phyloP scores from a whole-genome alignment of 1,140 invertebrate genomes.

The Temnothorax nylanderi region DNA sequence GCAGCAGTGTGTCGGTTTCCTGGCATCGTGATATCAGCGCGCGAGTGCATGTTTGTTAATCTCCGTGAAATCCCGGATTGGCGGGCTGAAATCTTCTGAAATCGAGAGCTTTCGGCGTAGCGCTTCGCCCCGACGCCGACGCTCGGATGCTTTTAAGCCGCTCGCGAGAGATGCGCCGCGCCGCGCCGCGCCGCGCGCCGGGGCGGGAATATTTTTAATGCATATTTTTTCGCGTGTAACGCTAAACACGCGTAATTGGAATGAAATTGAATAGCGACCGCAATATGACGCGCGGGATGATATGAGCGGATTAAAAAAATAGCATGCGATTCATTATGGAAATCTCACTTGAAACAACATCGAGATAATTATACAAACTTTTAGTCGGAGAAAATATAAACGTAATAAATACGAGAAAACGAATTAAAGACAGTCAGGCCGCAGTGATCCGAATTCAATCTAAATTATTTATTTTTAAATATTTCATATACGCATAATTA shows the following conservation, averaged over 20 bases:
- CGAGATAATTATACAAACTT: background rate
- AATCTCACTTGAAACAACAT: background rate
- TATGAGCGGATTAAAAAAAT: background rate
- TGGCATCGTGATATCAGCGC: conserved; percentile 52
- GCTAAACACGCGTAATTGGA: background rate
- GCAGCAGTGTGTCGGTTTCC: background rate
- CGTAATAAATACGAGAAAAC: background rate
- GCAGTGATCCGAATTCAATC: background rate
- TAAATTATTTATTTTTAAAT: background rate
- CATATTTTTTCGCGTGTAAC: conserved; percentile 21
- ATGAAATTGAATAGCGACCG: conserved; percentile 20
- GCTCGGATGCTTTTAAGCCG: conserved; percentile 45
- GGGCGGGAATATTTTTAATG: conserved; percentile 31
- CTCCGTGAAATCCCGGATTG: conserved; percentile 38
- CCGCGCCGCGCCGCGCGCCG: background rate
- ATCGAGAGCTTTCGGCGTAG: conserved; percentile 36
- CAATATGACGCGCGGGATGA: background rate
- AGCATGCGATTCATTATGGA: background rate
- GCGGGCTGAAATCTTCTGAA: conserved; percentile 51
- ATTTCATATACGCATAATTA: background rate
- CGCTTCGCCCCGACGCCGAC: background rate
- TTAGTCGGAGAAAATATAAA: background rate
- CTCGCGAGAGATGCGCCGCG: background rate
- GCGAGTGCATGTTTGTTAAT: conserved; percentile 59
- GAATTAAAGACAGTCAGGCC: background rate